These are phyloP conservation scores for Brachypodius melanocephalos DNA, from an alignment of 2,113 vertebrate species.

Conservation along the genomic window DNA sequence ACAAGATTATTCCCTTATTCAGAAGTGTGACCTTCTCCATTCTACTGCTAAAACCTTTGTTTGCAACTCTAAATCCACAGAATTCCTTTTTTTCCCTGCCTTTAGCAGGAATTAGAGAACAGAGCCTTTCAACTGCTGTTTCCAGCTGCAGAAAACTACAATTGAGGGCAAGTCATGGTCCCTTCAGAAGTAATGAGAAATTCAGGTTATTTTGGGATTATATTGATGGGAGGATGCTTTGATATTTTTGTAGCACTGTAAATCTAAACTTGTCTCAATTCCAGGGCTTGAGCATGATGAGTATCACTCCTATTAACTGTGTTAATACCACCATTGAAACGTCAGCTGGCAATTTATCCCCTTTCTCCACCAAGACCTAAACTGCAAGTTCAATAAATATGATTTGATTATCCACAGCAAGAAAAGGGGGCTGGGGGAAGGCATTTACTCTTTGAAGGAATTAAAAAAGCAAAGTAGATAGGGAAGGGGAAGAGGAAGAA, in stretches of 20 bases:
- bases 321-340: background rate
- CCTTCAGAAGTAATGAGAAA: background rate
- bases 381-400: background rate
- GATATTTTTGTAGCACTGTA: background rate
- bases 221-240: background rate
- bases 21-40: background rate
- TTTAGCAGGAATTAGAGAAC: background rate
- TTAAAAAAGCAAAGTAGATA: background rate
- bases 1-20: background rate
- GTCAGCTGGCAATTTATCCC: background rate
- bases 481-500: background rate
- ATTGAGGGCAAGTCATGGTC: background rate
- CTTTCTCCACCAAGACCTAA: background rate
- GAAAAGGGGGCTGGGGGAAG: background rate
- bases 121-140: background rate
- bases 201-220: background rate
- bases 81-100: background rate
- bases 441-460: background rate
- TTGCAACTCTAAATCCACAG: background rate
- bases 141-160: background rate
- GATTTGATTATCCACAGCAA: background rate
- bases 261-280: background rate
- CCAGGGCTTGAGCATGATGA: background rate
- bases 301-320: background rate
- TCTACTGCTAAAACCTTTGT: background rate